phyloP scores from a whole-genome alignment of 2,797 vertebrate genomes.

The Macropus fuliginosus region DNA sequence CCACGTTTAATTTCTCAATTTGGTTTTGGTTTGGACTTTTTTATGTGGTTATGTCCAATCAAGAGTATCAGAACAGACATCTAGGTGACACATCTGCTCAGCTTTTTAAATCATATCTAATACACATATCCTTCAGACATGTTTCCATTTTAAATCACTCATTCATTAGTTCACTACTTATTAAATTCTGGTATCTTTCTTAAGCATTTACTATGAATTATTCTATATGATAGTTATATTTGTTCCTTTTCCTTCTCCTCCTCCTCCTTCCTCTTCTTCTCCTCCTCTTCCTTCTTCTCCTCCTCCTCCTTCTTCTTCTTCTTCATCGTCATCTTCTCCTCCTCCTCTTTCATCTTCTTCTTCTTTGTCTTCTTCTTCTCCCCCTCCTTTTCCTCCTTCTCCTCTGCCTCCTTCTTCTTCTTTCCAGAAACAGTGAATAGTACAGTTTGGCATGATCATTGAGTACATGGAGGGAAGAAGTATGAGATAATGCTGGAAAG shows the following conservation, averaged over 20 bases:
- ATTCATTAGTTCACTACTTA: not conserved
- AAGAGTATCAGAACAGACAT: not conserved
- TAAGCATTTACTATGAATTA: not conserved
- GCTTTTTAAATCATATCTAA: not conserved
- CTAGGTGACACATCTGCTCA: not conserved
- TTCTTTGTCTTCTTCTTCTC: too few relatives aligned
- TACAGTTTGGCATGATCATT: not conserved
- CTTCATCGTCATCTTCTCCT: too few relatives aligned
- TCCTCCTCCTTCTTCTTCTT: too few relatives aligned
- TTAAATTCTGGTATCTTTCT: not conserved
- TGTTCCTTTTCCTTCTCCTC: not conserved
- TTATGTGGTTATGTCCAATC: not conserved
- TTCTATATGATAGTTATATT: not conserved
- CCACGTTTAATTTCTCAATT: not conserved
- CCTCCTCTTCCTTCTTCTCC: too few relatives aligned
- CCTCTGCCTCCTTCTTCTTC: too few relatives aligned
- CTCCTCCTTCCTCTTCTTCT: not conserved
- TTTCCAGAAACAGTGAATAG: not conserved
- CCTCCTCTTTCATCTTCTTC: too few relatives aligned
- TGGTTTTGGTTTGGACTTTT: not conserved
- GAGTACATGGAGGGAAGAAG: not conserved
- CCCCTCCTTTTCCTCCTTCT: too few relatives aligned
- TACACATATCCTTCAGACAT: not conserved
- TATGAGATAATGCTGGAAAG: not conserved
- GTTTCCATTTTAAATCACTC: not conserved